Evolutionary conservation across 2,113 vertebrate species (phyloP).

Genomic region (Micronycteris hirsuta): DNA sequence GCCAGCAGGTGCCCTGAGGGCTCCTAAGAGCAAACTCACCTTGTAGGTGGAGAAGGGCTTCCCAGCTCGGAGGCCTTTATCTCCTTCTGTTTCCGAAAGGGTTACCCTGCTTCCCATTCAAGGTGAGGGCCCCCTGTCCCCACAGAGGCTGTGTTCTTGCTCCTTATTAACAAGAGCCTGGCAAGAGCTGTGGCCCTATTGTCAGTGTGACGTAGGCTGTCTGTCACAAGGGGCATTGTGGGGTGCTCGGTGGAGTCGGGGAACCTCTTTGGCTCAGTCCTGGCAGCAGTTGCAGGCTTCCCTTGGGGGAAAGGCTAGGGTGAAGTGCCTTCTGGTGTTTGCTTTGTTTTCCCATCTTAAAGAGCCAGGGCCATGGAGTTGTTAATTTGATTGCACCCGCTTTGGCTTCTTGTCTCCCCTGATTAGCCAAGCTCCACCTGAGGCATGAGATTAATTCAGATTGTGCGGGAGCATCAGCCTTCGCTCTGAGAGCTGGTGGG

Average conservation of each 20-base stretch:
- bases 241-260: background rate
- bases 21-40: background rate
- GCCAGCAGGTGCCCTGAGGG: background rate
- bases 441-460: conserved; percentile 82
- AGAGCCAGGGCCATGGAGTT: conserved; percentile 69
- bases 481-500: background rate
- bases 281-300: background rate
- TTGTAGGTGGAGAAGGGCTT: background rate
- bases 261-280: background rate
- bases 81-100: conserved; percentile 7
- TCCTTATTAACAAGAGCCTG: conserved; percentile 67
- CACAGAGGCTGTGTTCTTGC: background rate
- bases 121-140: background rate
- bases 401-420: conserved; percentile 78
- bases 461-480: conserved; percentile 76
- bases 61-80: background rate
- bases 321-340: conserved; percentile 54
- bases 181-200: conserved; percentile 15
- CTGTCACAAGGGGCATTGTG: conserved; percentile 55
- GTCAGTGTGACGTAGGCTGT: conserved; percentile 73
- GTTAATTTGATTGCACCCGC: conserved; percentile 81
- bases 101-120: background rate
- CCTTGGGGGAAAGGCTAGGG: conserved; percentile 37
- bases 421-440: conserved; percentile 82
- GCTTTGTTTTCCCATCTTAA: conserved; percentile 56